Evolutionary conservation across 2,797 vertebrate genomes (phyloP).

Genomic region (Muscicapa striata): DNA sequence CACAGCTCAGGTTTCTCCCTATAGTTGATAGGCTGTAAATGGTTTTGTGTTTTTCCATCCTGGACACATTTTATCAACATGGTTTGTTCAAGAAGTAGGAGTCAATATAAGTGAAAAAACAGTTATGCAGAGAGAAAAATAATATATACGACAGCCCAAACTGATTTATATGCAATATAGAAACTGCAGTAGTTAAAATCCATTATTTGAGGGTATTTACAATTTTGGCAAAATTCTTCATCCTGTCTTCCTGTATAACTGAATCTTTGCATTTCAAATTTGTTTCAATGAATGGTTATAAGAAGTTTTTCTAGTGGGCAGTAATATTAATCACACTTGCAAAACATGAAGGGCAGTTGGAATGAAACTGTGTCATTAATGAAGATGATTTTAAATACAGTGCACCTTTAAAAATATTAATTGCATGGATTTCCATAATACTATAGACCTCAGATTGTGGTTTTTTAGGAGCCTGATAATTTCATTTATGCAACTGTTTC

Average conservation of each 20-base stretch:
- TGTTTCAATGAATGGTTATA: not conserved
- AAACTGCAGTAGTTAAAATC: not conserved
- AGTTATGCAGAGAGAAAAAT: not conserved
- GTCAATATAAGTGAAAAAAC: not conserved
- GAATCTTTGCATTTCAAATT: slow-evolving; percentile 34
- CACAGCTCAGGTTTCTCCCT: not conserved
- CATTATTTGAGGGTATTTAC: not conserved
- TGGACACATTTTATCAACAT: not conserved
- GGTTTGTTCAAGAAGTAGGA: not conserved
- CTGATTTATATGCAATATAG: not conserved
- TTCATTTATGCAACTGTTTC: not conserved
- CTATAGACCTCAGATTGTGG: not conserved
- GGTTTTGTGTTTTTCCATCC: not conserved
- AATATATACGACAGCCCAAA: not conserved
- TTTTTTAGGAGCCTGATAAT: not conserved
- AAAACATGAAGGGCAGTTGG: not conserved
- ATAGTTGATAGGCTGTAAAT: accelerated
- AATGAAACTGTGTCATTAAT: slow-evolving; percentile 9
- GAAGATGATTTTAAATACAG: not conserved
- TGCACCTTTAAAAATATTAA: slow-evolving; percentile 1
- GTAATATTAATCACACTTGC: slow-evolving; percentile 24
- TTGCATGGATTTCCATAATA: not conserved
- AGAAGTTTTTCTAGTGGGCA: not conserved
- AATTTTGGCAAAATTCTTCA: slow-evolving; percentile 15
- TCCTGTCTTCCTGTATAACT: not conserved